Conservation (phyloP, 2,888 invertebrate species). For the Abrostola tripartita region DNA sequence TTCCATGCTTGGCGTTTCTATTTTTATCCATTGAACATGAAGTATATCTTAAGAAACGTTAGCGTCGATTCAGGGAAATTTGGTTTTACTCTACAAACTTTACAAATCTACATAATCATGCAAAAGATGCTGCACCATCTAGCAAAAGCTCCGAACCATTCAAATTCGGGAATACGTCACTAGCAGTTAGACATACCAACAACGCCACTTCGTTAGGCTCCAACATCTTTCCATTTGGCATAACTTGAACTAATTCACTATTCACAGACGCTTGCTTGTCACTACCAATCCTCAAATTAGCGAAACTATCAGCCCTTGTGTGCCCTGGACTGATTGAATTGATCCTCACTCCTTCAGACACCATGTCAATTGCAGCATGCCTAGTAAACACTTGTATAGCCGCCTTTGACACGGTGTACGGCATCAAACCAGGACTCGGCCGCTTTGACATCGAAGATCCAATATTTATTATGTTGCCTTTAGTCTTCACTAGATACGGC, state of each 20-base stretch:
- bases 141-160: slow-evolving; percentile 67
- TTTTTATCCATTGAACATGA: too few species aligned
- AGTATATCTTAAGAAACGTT: too few species aligned
- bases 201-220: slow-evolving; percentile 67
- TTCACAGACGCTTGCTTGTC: slow-evolving; percentile 46
- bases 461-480: slow-evolving; percentile 71
- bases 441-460: slow-evolving; percentile 63
- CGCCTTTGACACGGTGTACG: slow-evolving; percentile 64
- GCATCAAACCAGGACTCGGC: slow-evolving; percentile 63
- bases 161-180: slow-evolving; percentile 67
- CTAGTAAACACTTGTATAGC: slow-evolving; percentile 65
- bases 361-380: slow-evolving; percentile 65
- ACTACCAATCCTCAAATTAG: slow-evolving; percentile 57
- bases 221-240: slow-evolving; percentile 61
- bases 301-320: slow-evolving; percentile 64
- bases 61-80: too few species aligned
- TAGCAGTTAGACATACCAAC: slow-evolving; percentile 67
- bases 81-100: neutral
- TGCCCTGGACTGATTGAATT: slow-evolving; percentile 69
- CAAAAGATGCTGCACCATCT: slow-evolving; percentile 64
- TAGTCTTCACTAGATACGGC: slow-evolving; percentile 67
- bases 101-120: slow-evolving; percentile 21
- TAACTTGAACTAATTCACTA: slow-evolving; percentile 39
- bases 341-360: slow-evolving; percentile 66
- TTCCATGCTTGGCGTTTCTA: too few species aligned